Conservation (phyloP, 1,140 invertebrate genomes). For the Sesamia nonagrioides region DNA sequence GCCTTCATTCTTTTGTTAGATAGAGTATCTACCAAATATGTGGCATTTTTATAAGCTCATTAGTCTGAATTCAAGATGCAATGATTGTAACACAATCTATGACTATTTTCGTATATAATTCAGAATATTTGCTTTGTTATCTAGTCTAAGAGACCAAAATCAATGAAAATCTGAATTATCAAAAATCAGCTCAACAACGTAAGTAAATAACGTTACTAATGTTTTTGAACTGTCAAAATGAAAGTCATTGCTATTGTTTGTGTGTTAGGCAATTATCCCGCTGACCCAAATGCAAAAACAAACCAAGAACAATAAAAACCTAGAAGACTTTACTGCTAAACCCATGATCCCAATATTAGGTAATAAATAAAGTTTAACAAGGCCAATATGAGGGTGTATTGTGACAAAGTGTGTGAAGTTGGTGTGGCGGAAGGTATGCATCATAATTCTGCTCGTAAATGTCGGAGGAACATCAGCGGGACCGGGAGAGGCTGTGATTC, state of each 20-base stretch:
- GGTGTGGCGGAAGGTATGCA: conserved; percentile 73
- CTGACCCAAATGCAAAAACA: too few relatives aligned
- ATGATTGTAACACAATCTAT: too few relatives aligned
- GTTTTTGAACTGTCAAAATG: too few relatives aligned
- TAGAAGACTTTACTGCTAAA: not conserved
- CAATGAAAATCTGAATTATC: too few relatives aligned
- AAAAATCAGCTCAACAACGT: too few relatives aligned
- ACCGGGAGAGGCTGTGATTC: conserved; percentile 63
- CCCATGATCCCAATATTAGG: conserved; percentile 19
- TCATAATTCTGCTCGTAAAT: conserved; percentile 76
- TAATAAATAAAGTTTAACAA: conserved; percentile 58
- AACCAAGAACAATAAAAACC: not conserved
- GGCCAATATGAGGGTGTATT: conserved; percentile 59
- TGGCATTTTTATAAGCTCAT: conserved; percentile 17
- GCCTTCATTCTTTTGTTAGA: not conserved
- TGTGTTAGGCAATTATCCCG: too few relatives aligned
- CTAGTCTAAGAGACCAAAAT: too few relatives aligned
- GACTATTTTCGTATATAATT: not conserved
- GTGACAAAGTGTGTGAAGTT: conserved; percentile 62
- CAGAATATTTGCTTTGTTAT: too few relatives aligned
- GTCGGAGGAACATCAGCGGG: conserved; percentile 59
- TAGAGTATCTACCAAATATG: too few relatives aligned
- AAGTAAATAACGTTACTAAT: too few relatives aligned
- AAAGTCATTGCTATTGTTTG: too few relatives aligned
- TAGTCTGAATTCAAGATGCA: not conserved